Conservation (phyloP, 1,140 invertebrate genomes). For the Drosophila ambigua region DNA sequence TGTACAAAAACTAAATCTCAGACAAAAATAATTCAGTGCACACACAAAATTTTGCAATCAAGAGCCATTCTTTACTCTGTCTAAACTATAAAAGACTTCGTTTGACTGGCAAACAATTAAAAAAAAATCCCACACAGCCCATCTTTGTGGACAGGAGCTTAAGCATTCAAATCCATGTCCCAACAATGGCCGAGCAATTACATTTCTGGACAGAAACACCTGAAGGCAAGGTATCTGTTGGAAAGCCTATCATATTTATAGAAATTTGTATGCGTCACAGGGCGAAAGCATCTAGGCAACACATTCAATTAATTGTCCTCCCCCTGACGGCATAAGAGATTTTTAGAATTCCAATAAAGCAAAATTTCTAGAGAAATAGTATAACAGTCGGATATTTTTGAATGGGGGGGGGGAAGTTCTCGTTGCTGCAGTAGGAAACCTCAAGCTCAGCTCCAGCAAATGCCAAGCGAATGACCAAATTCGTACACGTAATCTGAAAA, state of each 20-base stretch:
- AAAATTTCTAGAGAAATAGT: constrained; percentile 49
- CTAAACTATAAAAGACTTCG: too few species aligned
- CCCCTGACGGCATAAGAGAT: constrained; percentile 5
- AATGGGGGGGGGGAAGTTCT: constrained; percentile 13
- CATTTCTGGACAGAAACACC: constrained; percentile 23
- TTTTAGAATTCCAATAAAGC: constrained; percentile 58
- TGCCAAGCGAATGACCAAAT: constrained; percentile 32
- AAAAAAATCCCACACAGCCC: background rate
- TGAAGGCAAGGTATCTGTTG: constrained; percentile 16
- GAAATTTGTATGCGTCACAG: constrained; percentile 46
- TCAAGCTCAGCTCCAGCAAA: background rate
- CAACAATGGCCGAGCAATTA: constrained; percentile 33
- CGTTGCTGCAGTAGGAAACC: background rate
- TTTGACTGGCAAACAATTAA: background rate
- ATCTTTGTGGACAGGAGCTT: constrained; percentile 3
- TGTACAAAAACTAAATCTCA: too few species aligned
- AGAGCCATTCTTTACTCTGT: too few species aligned
- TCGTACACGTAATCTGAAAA: constrained; percentile 64
- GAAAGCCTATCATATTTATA: constrained; percentile 26
- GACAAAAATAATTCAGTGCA: too few species aligned
- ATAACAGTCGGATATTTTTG: constrained; percentile 47
- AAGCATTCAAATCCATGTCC: constrained; percentile 13
- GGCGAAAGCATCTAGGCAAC: constrained; percentile 32
- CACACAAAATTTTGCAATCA: too few species aligned
- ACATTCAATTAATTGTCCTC: constrained; percentile 58